A percentile compares a stretch with the other conserved stretches of the same genome.
Conservation (phyloP, 2,113 vertebrate genomes). For the Artemisiospiza belli region DNA sequence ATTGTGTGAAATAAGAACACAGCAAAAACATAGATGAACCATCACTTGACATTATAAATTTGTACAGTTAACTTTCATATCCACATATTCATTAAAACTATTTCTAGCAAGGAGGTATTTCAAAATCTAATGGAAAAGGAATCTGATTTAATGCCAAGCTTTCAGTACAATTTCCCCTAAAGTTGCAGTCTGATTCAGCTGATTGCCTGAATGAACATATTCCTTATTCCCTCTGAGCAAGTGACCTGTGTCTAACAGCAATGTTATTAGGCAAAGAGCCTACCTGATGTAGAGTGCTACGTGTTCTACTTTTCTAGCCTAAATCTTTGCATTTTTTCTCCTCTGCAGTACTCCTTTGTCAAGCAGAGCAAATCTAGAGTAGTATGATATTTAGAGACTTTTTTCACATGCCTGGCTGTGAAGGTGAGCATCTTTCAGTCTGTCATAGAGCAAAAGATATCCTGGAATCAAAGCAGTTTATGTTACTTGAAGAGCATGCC, state of each 20-base stretch:
- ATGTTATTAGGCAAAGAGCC: neutral
- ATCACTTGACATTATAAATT: neutral
- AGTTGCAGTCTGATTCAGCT: neutral
- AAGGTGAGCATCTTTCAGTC: neutral
- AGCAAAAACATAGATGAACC: neutral
- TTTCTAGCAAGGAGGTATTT: neutral
- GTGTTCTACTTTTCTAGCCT: neutral
- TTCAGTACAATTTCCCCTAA: neutral
- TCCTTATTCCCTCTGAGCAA: neutral
- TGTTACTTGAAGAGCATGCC: neutral
- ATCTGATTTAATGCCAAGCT: neutral
- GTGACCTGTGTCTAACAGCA: slow-evolving; percentile 19
- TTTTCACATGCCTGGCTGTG: neutral
- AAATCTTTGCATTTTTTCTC: neutral
- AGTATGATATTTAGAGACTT: neutral
- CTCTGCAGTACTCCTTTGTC: neutral
- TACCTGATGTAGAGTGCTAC: neutral
- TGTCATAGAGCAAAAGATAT: neutral
- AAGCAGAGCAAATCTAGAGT: neutral
- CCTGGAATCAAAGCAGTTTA: neutral
- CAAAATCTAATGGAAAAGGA: neutral
- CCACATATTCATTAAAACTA: neutral
- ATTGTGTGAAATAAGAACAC: neutral
- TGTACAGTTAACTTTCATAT: neutral
- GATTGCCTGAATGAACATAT: neutral